A percentile compares a stretch with the other conserved stretches of the same genome.
Conservation (phyloP, 1,140 invertebrate genomes). For the Acromyrmex echinatior region DNA sequence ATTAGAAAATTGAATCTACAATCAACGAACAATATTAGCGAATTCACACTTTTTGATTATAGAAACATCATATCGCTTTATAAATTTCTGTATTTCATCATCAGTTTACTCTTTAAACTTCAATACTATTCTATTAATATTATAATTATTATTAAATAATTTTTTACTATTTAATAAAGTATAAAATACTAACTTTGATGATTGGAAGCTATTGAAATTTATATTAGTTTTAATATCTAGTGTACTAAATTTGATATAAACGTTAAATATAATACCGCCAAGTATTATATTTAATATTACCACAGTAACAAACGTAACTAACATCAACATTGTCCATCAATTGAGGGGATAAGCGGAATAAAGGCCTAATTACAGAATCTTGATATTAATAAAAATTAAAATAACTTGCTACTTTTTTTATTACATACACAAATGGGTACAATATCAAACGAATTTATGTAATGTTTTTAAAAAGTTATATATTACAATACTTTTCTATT, state of each 20-base stretch:
- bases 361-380: no score
- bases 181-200: conserved; percentile 23
- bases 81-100: neutral
- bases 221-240: conserved; percentile 17
- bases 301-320: neutral
- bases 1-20: neutral
- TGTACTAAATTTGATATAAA: conserved; percentile 39
- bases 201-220: conserved; percentile 16
- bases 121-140: conserved; percentile 1
- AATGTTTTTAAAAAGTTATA: no score
- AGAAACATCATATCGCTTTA: neutral
- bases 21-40: neutral
- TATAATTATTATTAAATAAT: conserved; percentile 4
- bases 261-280: conserved; percentile 30
- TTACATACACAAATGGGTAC: no score
- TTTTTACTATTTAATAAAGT: conserved; percentile 31
- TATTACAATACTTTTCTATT: no score
- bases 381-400: no score
- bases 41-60: no score
- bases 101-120: no score
- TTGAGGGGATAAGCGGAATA: no score
- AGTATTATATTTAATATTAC: conserved; percentile 40
- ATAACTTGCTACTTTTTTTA: no score
- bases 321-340: neutral
- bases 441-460: no score